Evolutionary conservation across 2,113 vertebrate species (phyloP), one percentile per base, ranked within the genome.

Genomic region (Hiodon tergisus): DNA sequence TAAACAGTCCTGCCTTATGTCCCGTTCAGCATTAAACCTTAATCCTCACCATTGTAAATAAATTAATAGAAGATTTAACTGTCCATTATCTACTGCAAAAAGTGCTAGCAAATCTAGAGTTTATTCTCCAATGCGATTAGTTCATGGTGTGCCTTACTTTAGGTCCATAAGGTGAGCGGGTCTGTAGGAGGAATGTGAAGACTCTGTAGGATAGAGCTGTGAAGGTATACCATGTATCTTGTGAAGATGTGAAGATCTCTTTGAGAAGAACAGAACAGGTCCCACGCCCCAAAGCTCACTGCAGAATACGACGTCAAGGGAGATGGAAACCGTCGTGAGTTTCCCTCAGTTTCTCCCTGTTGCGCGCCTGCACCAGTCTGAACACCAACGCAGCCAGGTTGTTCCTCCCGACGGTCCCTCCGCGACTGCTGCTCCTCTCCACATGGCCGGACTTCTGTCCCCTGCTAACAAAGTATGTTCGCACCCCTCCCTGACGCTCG

Each of bases 391-490:
- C 92, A 3, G 96, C 96, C 80, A 98, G 82, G 0, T 94, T 96
- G 85, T 93, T 93, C 77, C 97, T 93, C 79, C 93, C 94, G 3
- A 88, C 90, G 46, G 92, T 14, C 80, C 79, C 92, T 82, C 66
- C 88, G 85, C 2, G 93, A 91, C 81, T 93, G 88, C 84, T 89
- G 77, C 88, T 92, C 0, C 86, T 78, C 67, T 69, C 55, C 85
- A 79, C 90, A 77, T 7, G 79, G 81, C 76, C 91, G 89, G 78
- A 87, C 83, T 14, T 77, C 77, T 87, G 82, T 3, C 72, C 81
- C 89, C 93, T 96, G 87, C 93, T 92, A 86, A 98, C 94, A 92
- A 98, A 98, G 87, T 96, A 97, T 0, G 97, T 98, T 80, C 94
- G 95, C 79, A 99, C 90, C 79, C 95, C 94, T 72, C 97, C 97